Evolutionary conservation across 2,113 vertebrate species (phyloP).

Genomic region (Oreochromis spilurus): DNA sequence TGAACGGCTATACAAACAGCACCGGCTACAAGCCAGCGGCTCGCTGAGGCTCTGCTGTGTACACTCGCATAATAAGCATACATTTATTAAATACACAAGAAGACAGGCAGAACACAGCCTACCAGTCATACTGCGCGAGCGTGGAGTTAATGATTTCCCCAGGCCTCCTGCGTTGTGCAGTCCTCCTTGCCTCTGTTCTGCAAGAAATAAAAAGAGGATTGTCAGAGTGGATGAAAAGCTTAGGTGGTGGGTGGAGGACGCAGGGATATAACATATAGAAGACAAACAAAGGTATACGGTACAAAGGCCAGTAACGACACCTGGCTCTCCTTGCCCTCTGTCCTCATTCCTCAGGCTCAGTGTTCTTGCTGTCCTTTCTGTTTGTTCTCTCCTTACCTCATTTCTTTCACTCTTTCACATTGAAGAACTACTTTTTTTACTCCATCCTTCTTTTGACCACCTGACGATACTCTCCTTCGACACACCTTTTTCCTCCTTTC

Average conservation of each 20-base stretch:
- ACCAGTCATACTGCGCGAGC: constrained; percentile 57
- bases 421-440: neutral
- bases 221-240: constrained; percentile 23
- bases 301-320: constrained; percentile 19
- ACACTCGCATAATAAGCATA: neutral
- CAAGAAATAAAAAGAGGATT: constrained; percentile 48
- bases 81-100: neutral
- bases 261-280: constrained; percentile 26
- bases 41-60: neutral
- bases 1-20: neutral
- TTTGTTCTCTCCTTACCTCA: neutral
- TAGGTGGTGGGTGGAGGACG: neutral
- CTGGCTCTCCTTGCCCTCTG: neutral
- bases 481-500: neutral
- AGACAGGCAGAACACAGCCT: constrained; percentile 21
- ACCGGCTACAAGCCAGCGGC: neutral
- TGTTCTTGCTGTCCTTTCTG: neutral
- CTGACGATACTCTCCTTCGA: neutral
- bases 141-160: constrained; percentile 57
- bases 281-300: constrained; percentile 44
- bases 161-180: constrained; percentile 23
- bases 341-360: neutral
- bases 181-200: constrained; percentile 54
- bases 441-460: neutral
- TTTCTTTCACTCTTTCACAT: neutral